phyloP scores from a whole-genome alignment of 2,113 vertebrate species.

The Paratilapia polleni region DNA sequence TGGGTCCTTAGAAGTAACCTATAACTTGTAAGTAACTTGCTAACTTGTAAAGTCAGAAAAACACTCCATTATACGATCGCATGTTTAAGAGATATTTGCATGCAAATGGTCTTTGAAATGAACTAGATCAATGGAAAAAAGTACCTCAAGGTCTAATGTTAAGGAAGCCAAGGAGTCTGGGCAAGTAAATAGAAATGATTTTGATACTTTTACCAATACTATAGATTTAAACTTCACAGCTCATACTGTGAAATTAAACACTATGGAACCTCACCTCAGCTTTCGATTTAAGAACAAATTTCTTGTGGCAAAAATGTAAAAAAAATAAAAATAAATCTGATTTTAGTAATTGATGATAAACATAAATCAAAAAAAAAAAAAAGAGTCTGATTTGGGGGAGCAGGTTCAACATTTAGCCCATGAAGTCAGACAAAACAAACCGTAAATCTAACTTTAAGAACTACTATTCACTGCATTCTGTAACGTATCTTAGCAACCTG shows the following conservation, averaged over 20 bases:
- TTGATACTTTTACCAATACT: too few species aligned
- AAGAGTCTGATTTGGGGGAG: not conserved
- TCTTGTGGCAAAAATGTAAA: not conserved
- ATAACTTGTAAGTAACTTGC: too few species aligned
- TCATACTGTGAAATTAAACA: not conserved
- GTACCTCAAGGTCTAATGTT: not conserved
- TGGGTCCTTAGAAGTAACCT: too few species aligned
- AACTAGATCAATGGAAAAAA: not conserved
- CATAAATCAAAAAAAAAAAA: too few species aligned
- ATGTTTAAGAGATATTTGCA: too few species aligned
- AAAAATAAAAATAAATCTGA: too few species aligned
- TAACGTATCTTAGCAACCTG: not conserved
- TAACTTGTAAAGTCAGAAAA: too few species aligned
- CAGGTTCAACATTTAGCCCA: too few species aligned
- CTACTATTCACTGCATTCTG: conserved; percentile 5
- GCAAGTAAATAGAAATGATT: not conserved
- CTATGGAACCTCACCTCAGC: too few species aligned
- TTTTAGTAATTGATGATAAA: too few species aligned
- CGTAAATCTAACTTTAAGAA: not conserved
- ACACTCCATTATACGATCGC: too few species aligned
- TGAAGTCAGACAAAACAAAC: too few species aligned
- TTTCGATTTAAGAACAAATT: not conserved
- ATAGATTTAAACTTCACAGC: not conserved
- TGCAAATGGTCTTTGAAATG: not conserved
- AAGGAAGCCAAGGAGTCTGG: not conserved